Percentiles rank a stretch among this genome's conserved stretches.
These are phyloP conservation scores for Typhlichthys eigenmanni DNA, from an alignment of 2,797 vertebrate genomes.

Conservation along the genomic window DNA sequence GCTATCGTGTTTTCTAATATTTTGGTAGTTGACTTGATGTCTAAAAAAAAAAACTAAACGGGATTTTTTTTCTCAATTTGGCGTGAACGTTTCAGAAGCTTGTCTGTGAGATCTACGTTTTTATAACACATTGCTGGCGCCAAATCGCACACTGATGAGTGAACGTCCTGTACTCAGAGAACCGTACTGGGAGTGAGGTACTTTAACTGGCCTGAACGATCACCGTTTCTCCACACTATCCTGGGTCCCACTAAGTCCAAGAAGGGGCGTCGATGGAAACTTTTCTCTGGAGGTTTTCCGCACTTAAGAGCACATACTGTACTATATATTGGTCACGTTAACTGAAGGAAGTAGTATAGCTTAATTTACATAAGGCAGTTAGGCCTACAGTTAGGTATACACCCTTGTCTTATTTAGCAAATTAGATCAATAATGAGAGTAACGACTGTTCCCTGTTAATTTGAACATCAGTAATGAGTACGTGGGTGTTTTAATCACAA, in stretches of 20 bases:
- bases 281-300: slow-evolving; percentile 45
- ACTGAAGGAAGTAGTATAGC: slow-evolving; percentile 15
- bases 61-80: too few species aligned
- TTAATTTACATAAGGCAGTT: slow-evolving; percentile 17
- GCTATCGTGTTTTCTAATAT: too few species aligned
- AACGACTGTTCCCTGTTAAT: slow-evolving; percentile 5
- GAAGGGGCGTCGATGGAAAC: slow-evolving; percentile 72
- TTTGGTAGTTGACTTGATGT: not conserved
- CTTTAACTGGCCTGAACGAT: slow-evolving; percentile 54
- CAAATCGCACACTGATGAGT: not conserved
- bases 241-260: slow-evolving; percentile 65
- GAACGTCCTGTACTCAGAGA: slow-evolving; percentile 10
- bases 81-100: too few species aligned
- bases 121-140: too few species aligned
- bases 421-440: slow-evolving; percentile 10
- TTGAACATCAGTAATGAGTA: slow-evolving; percentile 6
- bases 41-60: too few species aligned
- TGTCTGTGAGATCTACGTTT: too few species aligned
- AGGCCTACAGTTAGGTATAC: not conserved
- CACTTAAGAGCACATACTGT: slow-evolving; percentile 50
- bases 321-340: slow-evolving; percentile 58
- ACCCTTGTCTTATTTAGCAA: not conserved
- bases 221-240: slow-evolving; percentile 76
- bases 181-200: slow-evolving; percentile 51
- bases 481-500: not conserved